phyloP scores from a whole-genome alignment of 1,140 invertebrate genomes.

The Varroa destructor region DNA sequence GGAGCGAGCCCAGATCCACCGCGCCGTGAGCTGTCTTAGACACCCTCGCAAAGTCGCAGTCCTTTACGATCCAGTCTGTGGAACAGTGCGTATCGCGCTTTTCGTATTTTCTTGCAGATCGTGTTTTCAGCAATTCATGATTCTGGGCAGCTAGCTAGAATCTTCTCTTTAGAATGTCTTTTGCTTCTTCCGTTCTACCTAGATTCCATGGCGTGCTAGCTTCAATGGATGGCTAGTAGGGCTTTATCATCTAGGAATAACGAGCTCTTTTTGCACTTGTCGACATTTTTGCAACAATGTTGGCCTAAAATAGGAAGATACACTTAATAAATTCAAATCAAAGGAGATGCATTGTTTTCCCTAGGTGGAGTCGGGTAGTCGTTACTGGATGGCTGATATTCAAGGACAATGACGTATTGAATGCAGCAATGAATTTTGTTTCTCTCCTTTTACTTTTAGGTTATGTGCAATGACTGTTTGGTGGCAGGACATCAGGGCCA shows the following conservation, averaged over 20 bases:
- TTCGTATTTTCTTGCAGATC: too few species aligned
- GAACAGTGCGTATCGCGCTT: neutral
- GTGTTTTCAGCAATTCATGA: too few species aligned
- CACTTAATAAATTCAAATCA: too few species aligned
- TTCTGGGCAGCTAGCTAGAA: too few species aligned
- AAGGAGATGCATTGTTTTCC: too few species aligned
- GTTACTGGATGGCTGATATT: too few species aligned
- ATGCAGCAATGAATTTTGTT: too few species aligned
- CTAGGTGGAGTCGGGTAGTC: too few species aligned
- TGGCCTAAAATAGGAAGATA: too few species aligned
- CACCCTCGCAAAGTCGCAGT: conserved; percentile 54
- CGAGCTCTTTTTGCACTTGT: conserved; percentile 24
- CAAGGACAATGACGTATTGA: too few species aligned
- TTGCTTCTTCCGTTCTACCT: neutral
- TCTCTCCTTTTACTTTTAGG: conserved; percentile 34
- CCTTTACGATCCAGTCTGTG: conserved; percentile 13
- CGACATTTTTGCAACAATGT: neutral
- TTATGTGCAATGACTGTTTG: conserved; percentile 66
- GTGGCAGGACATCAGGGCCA: conserved; percentile 58
- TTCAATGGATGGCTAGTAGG: neutral
- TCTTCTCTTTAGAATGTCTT: neutral
- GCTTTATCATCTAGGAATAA: conserved; percentile 24
- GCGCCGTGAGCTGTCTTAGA: conserved; percentile 60
- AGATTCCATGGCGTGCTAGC: conserved; percentile 28
- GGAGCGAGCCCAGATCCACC: conserved; percentile 58